These are phyloP conservation scores for Ashinkailepas kermadecensis DNA, from an alignment of 2,888 invertebrate genomes.

Conservation along the genomic window DNA sequence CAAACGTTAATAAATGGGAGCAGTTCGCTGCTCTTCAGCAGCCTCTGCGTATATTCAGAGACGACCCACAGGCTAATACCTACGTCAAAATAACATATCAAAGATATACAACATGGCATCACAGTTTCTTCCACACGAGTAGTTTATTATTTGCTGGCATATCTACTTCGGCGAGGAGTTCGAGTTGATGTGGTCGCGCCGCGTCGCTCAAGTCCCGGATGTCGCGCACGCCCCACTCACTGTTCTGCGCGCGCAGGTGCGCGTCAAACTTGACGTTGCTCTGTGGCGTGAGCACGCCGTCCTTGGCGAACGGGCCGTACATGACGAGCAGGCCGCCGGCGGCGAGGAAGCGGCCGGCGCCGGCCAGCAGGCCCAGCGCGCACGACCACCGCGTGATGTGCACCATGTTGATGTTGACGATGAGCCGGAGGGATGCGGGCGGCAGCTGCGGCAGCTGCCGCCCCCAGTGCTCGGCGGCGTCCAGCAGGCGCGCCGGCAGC, in stretches of 20 bases:
- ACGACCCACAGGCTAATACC: no score
- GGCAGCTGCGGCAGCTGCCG: conserved; percentile 30
- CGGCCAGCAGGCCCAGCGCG: conserved; percentile 53
- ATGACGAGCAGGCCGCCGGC: conserved; percentile 61
- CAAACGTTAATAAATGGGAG: no score
- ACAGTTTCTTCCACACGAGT: conserved; percentile 50
- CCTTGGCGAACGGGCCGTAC: conserved; percentile 55
- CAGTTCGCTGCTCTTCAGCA: no score
- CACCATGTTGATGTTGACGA: conserved; percentile 78
- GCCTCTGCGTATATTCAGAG: no score
- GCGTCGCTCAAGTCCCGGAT: conserved; percentile 57
- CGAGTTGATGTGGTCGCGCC: conserved; percentile 54
- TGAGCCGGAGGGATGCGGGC: conserved; percentile 55
- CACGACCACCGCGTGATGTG: conserved; percentile 72
- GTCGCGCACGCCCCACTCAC: conserved; percentile 74
- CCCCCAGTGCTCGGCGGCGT: not conserved
- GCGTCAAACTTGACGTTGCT: conserved; percentile 74
- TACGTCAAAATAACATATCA: no score
- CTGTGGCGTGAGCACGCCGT: conserved; percentile 57
- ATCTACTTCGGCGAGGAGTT: conserved; percentile 56
- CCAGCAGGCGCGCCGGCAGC: not conserved
- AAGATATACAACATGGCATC: not conserved
- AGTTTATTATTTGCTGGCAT: conserved; percentile 88
- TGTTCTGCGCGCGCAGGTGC: conserved; percentile 54
- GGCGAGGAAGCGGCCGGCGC: no score